A percentile compares a stretch with the other conserved stretches of the same genome.
These are phyloP conservation scores for Ailuropoda melanoleuca DNA, from an alignment of 2,113 vertebrate species.

Conservation along the genomic window DNA sequence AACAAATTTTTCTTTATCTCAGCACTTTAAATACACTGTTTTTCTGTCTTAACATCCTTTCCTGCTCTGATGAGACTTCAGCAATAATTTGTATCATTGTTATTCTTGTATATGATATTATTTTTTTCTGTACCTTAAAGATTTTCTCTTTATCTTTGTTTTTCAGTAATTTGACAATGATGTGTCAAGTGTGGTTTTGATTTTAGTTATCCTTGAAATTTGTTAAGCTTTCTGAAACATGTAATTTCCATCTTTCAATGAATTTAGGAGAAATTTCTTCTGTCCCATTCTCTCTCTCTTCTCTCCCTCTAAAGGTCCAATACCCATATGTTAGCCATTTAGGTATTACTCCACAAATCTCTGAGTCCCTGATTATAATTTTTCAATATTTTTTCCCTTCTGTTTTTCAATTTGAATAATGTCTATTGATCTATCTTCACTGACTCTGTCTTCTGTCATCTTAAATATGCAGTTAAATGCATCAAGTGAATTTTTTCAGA, in stretches of 20 bases:
- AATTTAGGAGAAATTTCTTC: not conserved
- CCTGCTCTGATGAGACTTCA: conserved; percentile 6
- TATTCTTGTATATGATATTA: not conserved
- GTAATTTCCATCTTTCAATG: not conserved
- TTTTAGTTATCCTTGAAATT: not conserved
- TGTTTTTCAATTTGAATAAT: not conserved
- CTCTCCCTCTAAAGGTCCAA: not conserved
- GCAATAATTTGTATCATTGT: not conserved
- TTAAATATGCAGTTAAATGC: not conserved
- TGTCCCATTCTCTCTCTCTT: not conserved
- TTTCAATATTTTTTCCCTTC: not conserved
- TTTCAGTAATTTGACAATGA: not conserved
- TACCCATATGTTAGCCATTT: not conserved
- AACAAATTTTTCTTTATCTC: not conserved
- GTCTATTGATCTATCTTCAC: not conserved
- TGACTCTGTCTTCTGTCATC: not conserved
- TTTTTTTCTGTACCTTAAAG: not conserved
- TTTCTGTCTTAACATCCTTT: not conserved
- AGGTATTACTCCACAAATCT: not conserved
- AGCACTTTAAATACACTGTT: not conserved
- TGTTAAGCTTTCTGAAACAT: not conserved
- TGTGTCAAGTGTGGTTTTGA: not conserved
- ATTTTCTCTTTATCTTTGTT: not conserved
- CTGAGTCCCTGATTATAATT: not conserved
- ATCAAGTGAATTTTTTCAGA: not conserved